A percentile compares a stretch with the other conserved stretches of the same genome.
Evolutionary conservation across 1,140 invertebrate species (phyloP).

Genomic region (Diplogasteroides magnus): DNA sequence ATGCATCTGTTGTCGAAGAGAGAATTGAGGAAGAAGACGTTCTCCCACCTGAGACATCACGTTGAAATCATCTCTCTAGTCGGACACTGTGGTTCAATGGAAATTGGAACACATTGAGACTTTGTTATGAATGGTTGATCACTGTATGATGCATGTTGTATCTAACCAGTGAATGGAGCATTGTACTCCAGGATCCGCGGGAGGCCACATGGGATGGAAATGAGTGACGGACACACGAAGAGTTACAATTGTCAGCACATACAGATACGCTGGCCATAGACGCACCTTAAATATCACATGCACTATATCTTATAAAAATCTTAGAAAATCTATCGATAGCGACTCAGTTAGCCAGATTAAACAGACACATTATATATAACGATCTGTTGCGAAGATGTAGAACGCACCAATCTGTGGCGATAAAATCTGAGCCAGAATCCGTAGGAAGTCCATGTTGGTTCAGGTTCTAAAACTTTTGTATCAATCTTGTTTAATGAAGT

Average conservation of each 20-base stretch:
- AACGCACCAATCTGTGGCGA: slow-evolving; percentile 43
- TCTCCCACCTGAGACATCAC: too few species aligned
- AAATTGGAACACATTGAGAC: too few species aligned
- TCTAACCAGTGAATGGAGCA: slow-evolving; percentile 53
- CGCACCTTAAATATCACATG: slow-evolving; percentile 21
- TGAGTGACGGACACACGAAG: slow-evolving; percentile 47
- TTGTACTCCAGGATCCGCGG: slow-evolving; percentile 55
- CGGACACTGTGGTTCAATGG: too few species aligned
- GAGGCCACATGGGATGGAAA: slow-evolving; percentile 55
- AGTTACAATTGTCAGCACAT: slow-evolving; percentile 50
- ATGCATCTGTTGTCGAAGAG: too few species aligned
- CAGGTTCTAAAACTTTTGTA: slow-evolving; percentile 36
- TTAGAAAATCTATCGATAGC: neutral
- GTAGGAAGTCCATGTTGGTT: slow-evolving; percentile 48
- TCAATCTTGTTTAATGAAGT: neutral
- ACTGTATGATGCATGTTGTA: too few species aligned
- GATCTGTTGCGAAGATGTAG: too few species aligned
- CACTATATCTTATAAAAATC: neutral
- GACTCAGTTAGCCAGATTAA: too few species aligned
- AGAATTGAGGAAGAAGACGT: too few species aligned
- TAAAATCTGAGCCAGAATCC: slow-evolving; percentile 53
- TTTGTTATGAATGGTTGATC: too few species aligned
- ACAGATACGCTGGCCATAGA: slow-evolving; percentile 53
- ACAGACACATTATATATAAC: too few species aligned
- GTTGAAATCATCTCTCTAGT: too few species aligned